Base-by-base conservation (phyloP, 2,888 invertebrate genomes). In the Mycalesis mineus region DNA sequence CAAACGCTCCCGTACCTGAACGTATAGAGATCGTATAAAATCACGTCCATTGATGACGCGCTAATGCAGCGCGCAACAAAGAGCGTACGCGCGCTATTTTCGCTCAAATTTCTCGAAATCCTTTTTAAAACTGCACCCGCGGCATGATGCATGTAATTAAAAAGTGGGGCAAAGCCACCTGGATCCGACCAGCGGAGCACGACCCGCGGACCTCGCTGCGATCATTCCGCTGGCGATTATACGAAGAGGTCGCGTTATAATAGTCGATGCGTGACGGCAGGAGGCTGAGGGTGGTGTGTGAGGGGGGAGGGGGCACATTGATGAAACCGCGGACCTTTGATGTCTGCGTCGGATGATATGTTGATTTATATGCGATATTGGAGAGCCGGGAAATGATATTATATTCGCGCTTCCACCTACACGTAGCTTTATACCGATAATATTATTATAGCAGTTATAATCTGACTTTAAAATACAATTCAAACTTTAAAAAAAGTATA, bases 111-210 rank as follows among this genome's bases (percentile, higher is more conserved):
- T 69, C 72, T 73, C 75, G 68, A 78, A 83, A 83, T 82, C 78
- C 77, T 77, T 81, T 83, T 79, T 76, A 74, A 77, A 80, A 79
- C 76, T 81, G 78, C 80, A 79, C 76, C 75, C 75, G 65, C 71
- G 72, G 76, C 70, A 77, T 83, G 81, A 84, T 84, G 82, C 80
- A 83, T 84, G 84, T 83, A 82, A 85, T 86, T 87, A 85, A 84
- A 86, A 85, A 82, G 75, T 82, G 77, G 77, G 75, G 78, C 80
- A 82, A 69, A 74, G 73, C 73, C 71, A 72, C 67, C 65, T 68
- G 61, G 48, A 39, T 14, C 52, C 15, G 49, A 51, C 81, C 74
- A 73, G 60, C 45, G 9, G 62, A 64, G 37, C 42, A 42, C 44
- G 78, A 73, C 47, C 77, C 60, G 36, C 56, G 36, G 53, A 39